Conservation (phyloP, 2,113 vertebrate genomes). For the Philantomba maxwellii region DNA sequence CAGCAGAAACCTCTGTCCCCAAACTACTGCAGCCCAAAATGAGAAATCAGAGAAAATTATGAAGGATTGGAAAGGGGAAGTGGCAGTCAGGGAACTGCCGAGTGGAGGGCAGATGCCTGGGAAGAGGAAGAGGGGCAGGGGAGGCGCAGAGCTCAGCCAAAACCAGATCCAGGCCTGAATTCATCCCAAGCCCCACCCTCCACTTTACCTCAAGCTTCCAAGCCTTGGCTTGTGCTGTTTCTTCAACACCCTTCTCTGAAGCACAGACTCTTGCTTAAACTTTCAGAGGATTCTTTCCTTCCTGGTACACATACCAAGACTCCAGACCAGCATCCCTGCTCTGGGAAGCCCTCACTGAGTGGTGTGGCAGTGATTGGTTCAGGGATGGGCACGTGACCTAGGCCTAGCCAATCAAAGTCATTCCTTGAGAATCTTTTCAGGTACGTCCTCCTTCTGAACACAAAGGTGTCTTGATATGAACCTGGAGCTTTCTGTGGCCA, state of each 20-base stretch:
- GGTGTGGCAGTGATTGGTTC: neutral
- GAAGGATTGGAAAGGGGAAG: conserved; percentile 16
- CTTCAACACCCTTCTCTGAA: neutral
- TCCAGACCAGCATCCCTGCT: fast-evolving
- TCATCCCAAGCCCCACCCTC: too few relatives aligned
- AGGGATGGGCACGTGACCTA: neutral
- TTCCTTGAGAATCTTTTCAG: neutral
- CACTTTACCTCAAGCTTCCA: neutral
- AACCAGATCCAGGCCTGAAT: neutral
- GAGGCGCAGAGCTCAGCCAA: too few relatives aligned
- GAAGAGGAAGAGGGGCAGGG: neutral
- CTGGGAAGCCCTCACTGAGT: neutral
- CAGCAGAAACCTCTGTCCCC: neutral
- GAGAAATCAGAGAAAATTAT: neutral
- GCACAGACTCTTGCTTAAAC: neutral
- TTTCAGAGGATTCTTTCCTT: neutral
- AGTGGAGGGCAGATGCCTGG: neutral
- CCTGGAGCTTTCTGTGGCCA: neutral
- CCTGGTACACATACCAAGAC: neutral
- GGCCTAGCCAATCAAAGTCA: neutral
- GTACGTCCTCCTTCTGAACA: neutral
- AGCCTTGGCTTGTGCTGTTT: neutral
- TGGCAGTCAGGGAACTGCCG: neutral
- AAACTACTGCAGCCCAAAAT: neutral
- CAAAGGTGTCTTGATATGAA: neutral